Conservation (phyloP, 2,888 invertebrate genomes). For the Podotricha telesiphe region DNA sequence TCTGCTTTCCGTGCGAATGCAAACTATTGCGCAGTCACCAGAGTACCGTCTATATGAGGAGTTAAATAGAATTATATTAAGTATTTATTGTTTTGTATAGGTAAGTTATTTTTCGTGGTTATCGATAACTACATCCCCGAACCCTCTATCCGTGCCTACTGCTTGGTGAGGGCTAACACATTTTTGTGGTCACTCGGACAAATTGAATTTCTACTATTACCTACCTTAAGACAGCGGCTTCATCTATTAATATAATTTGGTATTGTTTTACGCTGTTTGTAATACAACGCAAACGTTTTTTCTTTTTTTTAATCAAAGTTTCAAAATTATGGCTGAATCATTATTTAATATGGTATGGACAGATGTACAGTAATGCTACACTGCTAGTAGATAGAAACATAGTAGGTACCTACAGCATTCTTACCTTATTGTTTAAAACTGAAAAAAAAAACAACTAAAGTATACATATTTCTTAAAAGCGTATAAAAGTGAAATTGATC, state of each 20-base stretch:
- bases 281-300: neutral
- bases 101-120: neutral
- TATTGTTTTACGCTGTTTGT: constrained; percentile 1
- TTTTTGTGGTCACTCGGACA: constrained; percentile 63
- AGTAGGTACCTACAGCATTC: too few relatives aligned
- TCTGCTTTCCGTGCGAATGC: too few relatives aligned
- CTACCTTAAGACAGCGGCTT: neutral
- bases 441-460: too few relatives aligned
- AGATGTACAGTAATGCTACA: neutral
- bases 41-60: too few relatives aligned
- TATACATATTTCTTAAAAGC: too few relatives aligned
- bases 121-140: constrained; percentile 6
- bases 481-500: too few relatives aligned
- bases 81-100: neutral
- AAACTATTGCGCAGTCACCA: too few relatives aligned
- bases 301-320: neutral
- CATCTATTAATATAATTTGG: neutral
- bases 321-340: neutral
- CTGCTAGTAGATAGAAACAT: neutral
- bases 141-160: neutral
- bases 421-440: too few relatives aligned
- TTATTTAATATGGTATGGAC: too few relatives aligned
- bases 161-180: constrained; percentile 53
- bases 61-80: too few relatives aligned
- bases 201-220: constrained; percentile 68